These are phyloP conservation scores for Phalacrocorax brasilianus DNA, from an alignment of 2,113 vertebrate genomes.

Conservation along the genomic window DNA sequence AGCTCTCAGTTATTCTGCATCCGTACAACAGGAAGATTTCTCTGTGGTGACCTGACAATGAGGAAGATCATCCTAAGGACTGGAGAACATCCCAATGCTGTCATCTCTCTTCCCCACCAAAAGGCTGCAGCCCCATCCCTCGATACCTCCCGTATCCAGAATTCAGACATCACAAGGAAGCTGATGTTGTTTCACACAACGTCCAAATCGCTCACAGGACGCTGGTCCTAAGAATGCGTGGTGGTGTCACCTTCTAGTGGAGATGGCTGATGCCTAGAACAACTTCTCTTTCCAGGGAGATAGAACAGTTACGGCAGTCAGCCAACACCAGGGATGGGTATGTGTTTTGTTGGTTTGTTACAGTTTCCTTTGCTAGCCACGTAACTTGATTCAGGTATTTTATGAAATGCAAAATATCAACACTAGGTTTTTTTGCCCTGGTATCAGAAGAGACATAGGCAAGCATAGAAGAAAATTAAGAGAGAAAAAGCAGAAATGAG, in stretches of 20 bases:
- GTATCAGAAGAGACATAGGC: neutral
- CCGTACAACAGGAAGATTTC: neutral
- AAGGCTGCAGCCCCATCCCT: neutral
- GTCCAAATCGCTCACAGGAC: fast-evolving
- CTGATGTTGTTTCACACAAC: neutral
- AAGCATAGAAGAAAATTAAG: neutral
- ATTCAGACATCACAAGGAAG: neutral
- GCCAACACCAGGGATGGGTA: neutral
- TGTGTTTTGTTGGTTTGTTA: neutral
- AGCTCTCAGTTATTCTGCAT: neutral
- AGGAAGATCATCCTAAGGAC: neutral
- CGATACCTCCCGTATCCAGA: fast-evolving
- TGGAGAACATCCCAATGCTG: neutral
- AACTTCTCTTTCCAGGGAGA: neutral
- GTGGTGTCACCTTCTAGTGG: neutral
- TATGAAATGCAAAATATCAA: neutral
- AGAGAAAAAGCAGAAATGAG: neutral
- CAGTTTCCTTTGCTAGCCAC: neutral
- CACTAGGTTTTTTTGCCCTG: neutral
- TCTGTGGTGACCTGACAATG: neutral
- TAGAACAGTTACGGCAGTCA: neutral
- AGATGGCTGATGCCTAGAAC: neutral
- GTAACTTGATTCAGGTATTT: neutral
- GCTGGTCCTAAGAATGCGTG: neutral
- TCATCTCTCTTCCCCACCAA: neutral